A percentile compares a stretch with the other conserved stretches of the same genome.
Evolutionary conservation across 2,797 vertebrate genomes (phyloP).

Genomic region (Alfaro cultratus): DNA sequence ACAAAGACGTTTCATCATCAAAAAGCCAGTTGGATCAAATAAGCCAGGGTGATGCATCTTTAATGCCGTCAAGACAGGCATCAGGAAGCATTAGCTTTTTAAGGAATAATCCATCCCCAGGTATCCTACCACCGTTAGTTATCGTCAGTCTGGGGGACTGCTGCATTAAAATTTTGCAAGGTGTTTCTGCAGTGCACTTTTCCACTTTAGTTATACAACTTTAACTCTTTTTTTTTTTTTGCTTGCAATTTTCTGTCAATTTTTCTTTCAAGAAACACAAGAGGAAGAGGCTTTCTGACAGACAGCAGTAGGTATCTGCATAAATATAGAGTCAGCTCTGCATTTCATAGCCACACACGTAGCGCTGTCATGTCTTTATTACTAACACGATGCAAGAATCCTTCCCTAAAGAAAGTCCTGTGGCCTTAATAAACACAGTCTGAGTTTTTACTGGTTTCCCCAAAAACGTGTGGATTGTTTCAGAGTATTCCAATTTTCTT

Average conservation of each 20-base stretch:
- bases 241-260: slow-evolving; percentile 13
- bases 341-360: not conserved
- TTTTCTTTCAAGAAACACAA: slow-evolving; percentile 23
- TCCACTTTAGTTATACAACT: slow-evolving; percentile 11
- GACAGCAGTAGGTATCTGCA: not conserved
- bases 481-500: not conserved
- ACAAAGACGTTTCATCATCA: slow-evolving; percentile 72
- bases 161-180: slow-evolving; percentile 28
- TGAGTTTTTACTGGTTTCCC: not conserved
- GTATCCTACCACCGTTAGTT: slow-evolving; percentile 45
- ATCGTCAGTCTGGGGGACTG: slow-evolving; percentile 36
- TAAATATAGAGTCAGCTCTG: not conserved
- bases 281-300: not conserved
- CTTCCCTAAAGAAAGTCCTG: not conserved
- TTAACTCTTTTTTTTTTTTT: slow-evolving; percentile 10
- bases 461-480: not conserved
- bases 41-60: slow-evolving; percentile 49
- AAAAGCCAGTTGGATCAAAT: slow-evolving; percentile 62
- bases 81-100: slow-evolving; percentile 61
- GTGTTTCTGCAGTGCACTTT: slow-evolving; percentile 5
- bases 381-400: not conserved
- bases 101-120: slow-evolving; percentile 46
- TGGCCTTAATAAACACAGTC: not conserved
- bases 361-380: not conserved
- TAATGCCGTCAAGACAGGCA: slow-evolving; percentile 48